These are phyloP conservation scores for Myotis pilosus DNA, from an alignment of 2,797 vertebrate species.

Conservation along the genomic window DNA sequence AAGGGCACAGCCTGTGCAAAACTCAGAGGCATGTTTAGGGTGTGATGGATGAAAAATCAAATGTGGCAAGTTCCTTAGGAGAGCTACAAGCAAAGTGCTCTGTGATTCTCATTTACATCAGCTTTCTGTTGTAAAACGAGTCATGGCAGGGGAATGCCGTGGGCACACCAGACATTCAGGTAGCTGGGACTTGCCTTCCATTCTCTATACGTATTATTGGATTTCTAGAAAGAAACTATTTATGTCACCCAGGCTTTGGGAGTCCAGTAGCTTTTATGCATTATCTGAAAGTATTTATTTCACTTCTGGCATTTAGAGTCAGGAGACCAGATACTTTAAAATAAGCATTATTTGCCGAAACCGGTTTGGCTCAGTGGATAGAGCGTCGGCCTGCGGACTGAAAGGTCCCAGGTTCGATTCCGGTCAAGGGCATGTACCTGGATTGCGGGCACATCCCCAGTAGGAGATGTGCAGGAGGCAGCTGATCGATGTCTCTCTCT, in stretches of 20 bases:
- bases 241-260: neutral
- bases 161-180: neutral
- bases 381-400: too few species aligned
- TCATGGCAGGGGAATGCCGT: neutral
- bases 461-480: too few species aligned
- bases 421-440: too few species aligned
- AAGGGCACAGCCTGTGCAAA: neutral
- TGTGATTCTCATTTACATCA: neutral
- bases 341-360: neutral
- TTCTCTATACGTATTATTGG: neutral
- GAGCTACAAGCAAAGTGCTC: neutral
- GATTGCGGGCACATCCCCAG: too few species aligned
- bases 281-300: neutral
- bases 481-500: too few species aligned
- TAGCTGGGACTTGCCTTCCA: neutral
- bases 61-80: neutral
- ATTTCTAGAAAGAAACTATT: neutral
- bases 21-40: neutral
- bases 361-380: too few species aligned
- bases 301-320: neutral
- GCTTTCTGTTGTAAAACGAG: neutral
- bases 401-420: too few species aligned
- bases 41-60: neutral
- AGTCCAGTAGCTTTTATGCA: neutral
- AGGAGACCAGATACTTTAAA: neutral